A percentile compares a stretch with the other conserved stretches of the same genome.
Evolutionary conservation across 2,888 invertebrate species (phyloP).

Genomic region (Syrista parreyssii): DNA sequence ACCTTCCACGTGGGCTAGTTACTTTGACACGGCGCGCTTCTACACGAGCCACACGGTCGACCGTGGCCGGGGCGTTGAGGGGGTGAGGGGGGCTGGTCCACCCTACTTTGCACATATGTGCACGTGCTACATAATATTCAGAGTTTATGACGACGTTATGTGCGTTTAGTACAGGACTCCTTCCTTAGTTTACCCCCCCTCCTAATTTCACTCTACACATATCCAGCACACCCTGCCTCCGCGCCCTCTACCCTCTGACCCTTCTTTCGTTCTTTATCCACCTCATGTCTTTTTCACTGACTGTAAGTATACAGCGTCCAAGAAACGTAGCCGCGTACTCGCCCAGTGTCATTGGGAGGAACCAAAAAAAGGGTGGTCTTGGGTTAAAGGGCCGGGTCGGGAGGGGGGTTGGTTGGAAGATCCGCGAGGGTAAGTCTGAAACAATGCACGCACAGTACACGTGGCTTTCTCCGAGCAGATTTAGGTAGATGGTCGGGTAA

Average conservation of each 20-base stretch:
- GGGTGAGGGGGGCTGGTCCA: neutral
- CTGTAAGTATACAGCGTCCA: neutral
- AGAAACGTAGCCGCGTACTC: neutral
- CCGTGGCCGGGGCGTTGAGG: too few species aligned
- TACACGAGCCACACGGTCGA: neutral
- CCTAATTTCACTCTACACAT: neutral
- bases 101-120: neutral
- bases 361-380: neutral
- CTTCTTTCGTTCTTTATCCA: constrained; percentile 12
- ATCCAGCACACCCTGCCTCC: neutral
- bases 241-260: constrained; percentile 4
- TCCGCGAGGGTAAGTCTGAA: neutral
- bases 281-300: constrained; percentile 15
- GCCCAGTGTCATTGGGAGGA: neutral
- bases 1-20: neutral
- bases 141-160: neutral
- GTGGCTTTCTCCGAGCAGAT: constrained; percentile 6
- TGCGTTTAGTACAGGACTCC: neutral
- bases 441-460: neutral
- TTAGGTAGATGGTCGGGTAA: neutral
- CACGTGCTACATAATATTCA: constrained; percentile 8
- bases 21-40: neutral
- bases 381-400: neutral
- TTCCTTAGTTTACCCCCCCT: neutral
- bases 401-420: neutral